Base-by-base conservation (phyloP, 2,888 invertebrate genomes). In the Amitus sp. region DNA sequence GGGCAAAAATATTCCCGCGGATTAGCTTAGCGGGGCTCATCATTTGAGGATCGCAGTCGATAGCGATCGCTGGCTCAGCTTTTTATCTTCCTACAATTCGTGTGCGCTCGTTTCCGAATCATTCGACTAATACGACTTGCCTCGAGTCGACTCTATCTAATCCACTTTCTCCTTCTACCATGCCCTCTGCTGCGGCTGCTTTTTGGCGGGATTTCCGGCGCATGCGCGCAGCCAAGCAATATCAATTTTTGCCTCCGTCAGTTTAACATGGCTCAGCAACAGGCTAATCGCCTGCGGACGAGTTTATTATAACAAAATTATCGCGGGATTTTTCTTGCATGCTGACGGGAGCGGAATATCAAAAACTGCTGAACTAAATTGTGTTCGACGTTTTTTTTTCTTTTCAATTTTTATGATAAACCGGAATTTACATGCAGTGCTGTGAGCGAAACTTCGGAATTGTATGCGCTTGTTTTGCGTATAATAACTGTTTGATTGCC, bases 181-280 rank as follows among this genome's bases (percentile, higher is more conserved):
- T 46, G 39, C 47, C 47, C 59, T 55, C 61, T 62, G 54, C 61
- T 56, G 55, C 62, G 49, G 48, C 50, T 54, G 61, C 52, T 64
- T 78, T 79, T 80, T 80, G 79, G 79, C 80, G 80, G 78, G 80
- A 74, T 76, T 75, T 74, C 58, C 45, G 51, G 69, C 79, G 78
- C 78, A 76, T 74, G 79, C 79, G 78, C 72, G 64, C 43, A 49
- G 30, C 23, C 46, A 40, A 54, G 43, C 45, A 56, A 67, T 72
- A 68, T 72, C 70, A 71, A 65, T 71, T 68, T 70, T 67, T 37
- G 23, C 23, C 37, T 13, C 37, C 15, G 30, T 30, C 30, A 23
- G 23, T 23, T 23, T 3, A 39, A 39, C 39, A 39, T 19, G 40
- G 23, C 43, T 43, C 43, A 20, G 43, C 43, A 43, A 43, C 43